phyloP scores from a whole-genome alignment of 2,113 vertebrate species.

The Sander lucioperca region DNA sequence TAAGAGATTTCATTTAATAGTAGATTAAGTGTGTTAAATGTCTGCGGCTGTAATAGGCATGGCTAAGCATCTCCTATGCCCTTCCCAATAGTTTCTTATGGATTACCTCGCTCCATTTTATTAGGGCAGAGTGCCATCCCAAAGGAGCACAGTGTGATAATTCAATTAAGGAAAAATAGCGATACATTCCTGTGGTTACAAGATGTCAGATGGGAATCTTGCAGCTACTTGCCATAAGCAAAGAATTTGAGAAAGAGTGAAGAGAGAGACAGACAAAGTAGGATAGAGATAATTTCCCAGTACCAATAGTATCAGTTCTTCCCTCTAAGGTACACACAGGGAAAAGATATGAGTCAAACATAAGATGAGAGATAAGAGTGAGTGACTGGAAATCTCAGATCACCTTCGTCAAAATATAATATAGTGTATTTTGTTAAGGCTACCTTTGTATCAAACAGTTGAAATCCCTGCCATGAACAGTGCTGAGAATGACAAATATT shows the following conservation, averaged over 20 bases:
- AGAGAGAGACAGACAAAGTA: conserved; percentile 24
- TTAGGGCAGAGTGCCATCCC: conserved; percentile 64
- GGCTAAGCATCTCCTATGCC: conserved; percentile 71
- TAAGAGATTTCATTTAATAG: conserved; percentile 81
- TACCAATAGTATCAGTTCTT: conserved; percentile 12
- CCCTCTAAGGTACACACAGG: conserved; percentile 32
- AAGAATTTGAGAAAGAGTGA: conserved; percentile 29
- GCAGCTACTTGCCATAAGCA: conserved; percentile 27
- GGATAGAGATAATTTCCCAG: conserved; percentile 14
- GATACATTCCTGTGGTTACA: conserved; percentile 66
- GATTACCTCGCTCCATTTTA: conserved; percentile 76
- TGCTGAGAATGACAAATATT: conserved; percentile 28
- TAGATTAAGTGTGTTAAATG: conserved; percentile 81
- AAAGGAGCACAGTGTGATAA: conserved; percentile 73
- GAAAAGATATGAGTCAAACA: conserved; percentile 22
- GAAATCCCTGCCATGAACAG: conserved; percentile 26
- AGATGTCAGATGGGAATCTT: conserved; percentile 52
- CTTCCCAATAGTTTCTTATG: conserved; percentile 70
- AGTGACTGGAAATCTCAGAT: conserved; percentile 42
- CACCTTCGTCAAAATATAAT: conserved; percentile 47
- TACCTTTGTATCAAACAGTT: conserved; percentile 19
- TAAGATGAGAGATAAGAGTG: conserved; percentile 38
- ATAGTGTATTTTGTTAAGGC: conserved; percentile 11
- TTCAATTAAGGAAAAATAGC: conserved; percentile 80
- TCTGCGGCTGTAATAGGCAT: conserved; percentile 78